Evolutionary conservation across 2,797 vertebrate genomes (phyloP), one percentile per base, ranked within the genome.

Genomic region (Acomys russatus): DNA sequence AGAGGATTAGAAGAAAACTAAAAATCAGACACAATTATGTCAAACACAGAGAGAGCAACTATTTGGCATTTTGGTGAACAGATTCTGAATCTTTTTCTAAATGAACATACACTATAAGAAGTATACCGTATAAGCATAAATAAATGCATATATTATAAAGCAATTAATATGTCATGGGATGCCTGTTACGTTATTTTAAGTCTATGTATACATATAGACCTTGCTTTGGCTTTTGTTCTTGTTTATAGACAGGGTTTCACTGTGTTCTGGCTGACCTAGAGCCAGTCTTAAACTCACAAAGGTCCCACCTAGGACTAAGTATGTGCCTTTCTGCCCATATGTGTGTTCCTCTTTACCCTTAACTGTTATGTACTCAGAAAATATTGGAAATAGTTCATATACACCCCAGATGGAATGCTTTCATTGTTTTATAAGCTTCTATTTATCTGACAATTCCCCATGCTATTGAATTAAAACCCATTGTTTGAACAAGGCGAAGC

Each of bases 1-100:
- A 92, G n/a, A 87, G 82, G 28, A 86, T 74, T 33, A 76, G 88
- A 93, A 64, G 30, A 20, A 70, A 94, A 78, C 73, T 82, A 86
- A 86, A 84, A 61, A 20, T 12, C 73, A 92, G 1, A 71, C 0
- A 1, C 30, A n/a, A 73, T 87, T 22, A 44, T 49, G 1, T 8
- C 74, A 77, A 30, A 86, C 15, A n/a, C 11, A 89, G 8, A 44
- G 8, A 44, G n/a, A 87, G 59, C 6, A 15, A 66, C 35, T 33
- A 64, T 9, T 78, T 68, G 61, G 28, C 38, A 90, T 22, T 4
- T 94, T 77, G n/a, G 4, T 2, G 2, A 79, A 74, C 54, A 76
- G 1, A 9, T 77, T 83, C 79, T 80, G 44, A 94, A 90, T 91
- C 18, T 79, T 94, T 77, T 80, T 76, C 15, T 85, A 56, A 80